A percentile compares a stretch with the other conserved stretches of the same genome.
phyloP scores from a whole-genome alignment of 2,797 vertebrate genomes.

The Lutjanus campechanus region DNA sequence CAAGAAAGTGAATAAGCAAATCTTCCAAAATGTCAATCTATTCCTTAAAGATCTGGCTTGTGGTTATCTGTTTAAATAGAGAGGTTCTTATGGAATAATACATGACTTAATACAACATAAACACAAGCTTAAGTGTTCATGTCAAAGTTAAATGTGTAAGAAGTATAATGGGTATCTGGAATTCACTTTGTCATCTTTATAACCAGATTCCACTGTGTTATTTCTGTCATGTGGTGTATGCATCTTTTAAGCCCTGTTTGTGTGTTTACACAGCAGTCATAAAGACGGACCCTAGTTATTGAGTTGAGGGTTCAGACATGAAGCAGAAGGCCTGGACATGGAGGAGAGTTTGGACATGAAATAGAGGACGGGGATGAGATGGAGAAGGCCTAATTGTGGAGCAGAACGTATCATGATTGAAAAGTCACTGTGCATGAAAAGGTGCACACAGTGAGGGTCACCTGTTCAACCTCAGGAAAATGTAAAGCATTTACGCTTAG shows the following conservation, averaged over 20 bases:
- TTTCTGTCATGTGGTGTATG: too few species aligned
- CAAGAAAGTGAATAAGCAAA: background rate
- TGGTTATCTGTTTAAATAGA: background rate
- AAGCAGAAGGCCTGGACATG: background rate
- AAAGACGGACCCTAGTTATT: background rate
- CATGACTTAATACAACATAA: background rate
- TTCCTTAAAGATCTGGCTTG: background rate
- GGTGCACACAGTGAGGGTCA: slow-evolving; percentile 16
- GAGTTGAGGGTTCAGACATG: background rate
- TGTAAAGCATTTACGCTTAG: slow-evolving; percentile 31
- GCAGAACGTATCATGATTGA: background rate
- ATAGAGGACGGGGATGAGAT: too few species aligned
- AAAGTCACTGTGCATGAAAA: background rate
- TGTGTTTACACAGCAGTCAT: background rate
- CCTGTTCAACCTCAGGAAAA: slow-evolving; percentile 28
- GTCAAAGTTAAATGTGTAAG: too few species aligned
- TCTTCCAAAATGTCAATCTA: background rate
- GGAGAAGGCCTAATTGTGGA: background rate
- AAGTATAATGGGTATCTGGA: background rate
- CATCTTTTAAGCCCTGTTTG: background rate
- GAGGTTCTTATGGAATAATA: background rate
- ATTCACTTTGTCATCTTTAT: background rate
- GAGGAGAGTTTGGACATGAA: background rate
- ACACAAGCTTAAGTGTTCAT: too few species aligned
- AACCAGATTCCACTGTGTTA: background rate